A percentile compares a stretch with the other conserved stretches of the same genome.
These are phyloP conservation scores for human (Homo sapiens) DNA, from an alignment of 2,113 vertebrate genomes.

Conservation along the genomic window GRCh38 chr6:10133001-10133500, in stretches of 20 bases:
- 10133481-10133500: neutral
- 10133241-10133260: neutral
- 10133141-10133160: neutral
- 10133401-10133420: neutral
- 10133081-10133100: neutral
- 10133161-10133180: neutral
- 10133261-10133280: neutral
- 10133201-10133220: neutral
- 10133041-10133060: neutral
- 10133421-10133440: neutral
- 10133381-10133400: neutral
- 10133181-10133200: neutral
- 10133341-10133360: neutral
- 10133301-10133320: neutral
- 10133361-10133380: neutral
- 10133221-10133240: neutral
- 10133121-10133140: neutral
- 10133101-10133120: neutral
- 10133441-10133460: neutral
- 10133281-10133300: neutral
- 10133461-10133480: neutral
- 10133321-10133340: neutral
- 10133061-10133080: neutral
- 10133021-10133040: neutral
- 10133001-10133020: neutral